Base-by-base conservation (phyloP, 2,113 vertebrate genomes). In the Pogona vitticeps region DNA sequence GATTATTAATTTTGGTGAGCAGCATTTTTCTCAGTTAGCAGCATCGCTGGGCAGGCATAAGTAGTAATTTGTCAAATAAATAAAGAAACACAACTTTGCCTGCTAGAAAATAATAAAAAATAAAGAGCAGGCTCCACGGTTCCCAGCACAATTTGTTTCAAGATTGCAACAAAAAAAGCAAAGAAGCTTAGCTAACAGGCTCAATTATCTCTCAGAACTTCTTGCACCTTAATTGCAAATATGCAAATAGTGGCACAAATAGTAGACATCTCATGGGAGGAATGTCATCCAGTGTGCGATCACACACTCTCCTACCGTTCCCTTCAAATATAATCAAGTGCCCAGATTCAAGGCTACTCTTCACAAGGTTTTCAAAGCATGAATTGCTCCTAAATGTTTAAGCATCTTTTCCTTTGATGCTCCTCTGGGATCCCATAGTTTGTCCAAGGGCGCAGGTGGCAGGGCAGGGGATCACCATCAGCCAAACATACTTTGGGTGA, bases 21-120 rank as follows among this genome's bases (percentile, higher is more conserved):
- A 46, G 28, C 61, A 80, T 88, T 84, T 80, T 88, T 84, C 87
- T 88, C 82, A 65, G 68, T 84, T 80, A 83, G 58, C 8, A 46
- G 36, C 20, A 20, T 23, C 15, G 17, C 42, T 80, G 65, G 58
- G 42, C 59, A 15, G 79, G 58, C 58, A 63, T 80, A 87, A 82
- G 71, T 70, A 67, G 40, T 38, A 7, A 87, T 87, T 87, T 23
- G 40, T 87, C 77, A 75, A 79, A 46, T 5, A 33, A 46, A 73
- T 52, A 79, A n/a, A 88, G n/a, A 71, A 78, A 52, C 21, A 18
- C 52, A 42, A 42, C 17, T 6, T 15, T 9, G 33, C 14, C 31
- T 75, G 21, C 3, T 3, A 61, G 38, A 14, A n/a, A 65, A 65
- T 3, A 65, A 15, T 2, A 33, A 36, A 28, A 58, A 42, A 61